Base-by-base conservation (phyloP, 92 coral and sea anemone genomes). In the Epizoanthus illoricatus region DNA sequence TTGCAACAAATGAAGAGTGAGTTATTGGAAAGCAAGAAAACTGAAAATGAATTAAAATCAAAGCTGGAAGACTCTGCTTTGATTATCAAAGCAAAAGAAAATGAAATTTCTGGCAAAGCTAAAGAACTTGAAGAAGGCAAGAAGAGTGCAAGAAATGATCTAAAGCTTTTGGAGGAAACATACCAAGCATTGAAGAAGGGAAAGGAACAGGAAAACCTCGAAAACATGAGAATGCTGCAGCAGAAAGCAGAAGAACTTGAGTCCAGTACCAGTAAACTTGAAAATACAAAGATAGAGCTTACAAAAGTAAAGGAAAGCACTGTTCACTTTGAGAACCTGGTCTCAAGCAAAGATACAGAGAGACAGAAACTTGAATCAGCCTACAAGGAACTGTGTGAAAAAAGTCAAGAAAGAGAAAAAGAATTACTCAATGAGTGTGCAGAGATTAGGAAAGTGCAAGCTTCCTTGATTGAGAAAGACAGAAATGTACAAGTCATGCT, bases 291-390 rank as follows among this genome's bases (percentile, higher is more conserved):
- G 41, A 58, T 80, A 39, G 97, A 92, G 36, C 85, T 88, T 18
- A 55, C 74, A 16, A 86, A 87, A 80, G 58, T 87, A 18, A 90
- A 74, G 64, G 92, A 94, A 66, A 76, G 85, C 36, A 79, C 69
- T 24, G 63, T 92, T 6, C 86, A 88, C 57, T 87, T 90, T 55
- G 92, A 94, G 79, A 92, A 90, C 83, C 76, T 74, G 40, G 57
- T 90, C 5, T 62, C 81, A 21, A 74, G 69, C 15, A 85, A 86
- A 63, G 91, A 88, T 28, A 76, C 64, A 40, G 94, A 89, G 68
- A 80, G 79, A 16, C 63, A 85, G 57, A 87, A 83, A 65, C 67
- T 84, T 55, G 91, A 92, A 60, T 88, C 65, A 9, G 56, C 89
- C 2, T 85, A 83, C 33, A 87, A 88, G 75, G 91, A 74, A 40